Percentiles rank a stretch among this genome's conserved stretches.
phyloP scores from a whole-genome alignment of 2,113 vertebrate genomes.

The Bubo blakistoni region DNA sequence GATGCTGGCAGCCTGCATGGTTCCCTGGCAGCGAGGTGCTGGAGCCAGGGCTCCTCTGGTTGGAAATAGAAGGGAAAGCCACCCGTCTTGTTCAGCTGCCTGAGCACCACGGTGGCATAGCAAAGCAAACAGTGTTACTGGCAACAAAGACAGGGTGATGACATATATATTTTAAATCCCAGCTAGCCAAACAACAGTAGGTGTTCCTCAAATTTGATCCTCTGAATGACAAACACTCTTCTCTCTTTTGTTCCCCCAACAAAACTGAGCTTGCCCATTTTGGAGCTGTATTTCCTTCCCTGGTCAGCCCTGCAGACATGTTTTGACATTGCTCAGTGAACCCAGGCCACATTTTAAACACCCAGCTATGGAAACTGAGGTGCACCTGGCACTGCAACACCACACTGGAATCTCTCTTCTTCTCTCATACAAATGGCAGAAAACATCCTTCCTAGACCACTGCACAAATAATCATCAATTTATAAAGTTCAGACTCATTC shows the following conservation, averaged over 20 bases:
- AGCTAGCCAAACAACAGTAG: not conserved
- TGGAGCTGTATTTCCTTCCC: not conserved
- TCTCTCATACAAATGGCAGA: not conserved
- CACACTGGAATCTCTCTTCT: not conserved
- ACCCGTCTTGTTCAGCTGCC: accelerated
- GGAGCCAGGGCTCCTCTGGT: not conserved
- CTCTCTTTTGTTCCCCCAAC: not conserved
- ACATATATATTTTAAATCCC: not conserved
- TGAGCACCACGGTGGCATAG: not conserved
- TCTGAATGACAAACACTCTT: not conserved
- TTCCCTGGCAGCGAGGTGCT: not conserved
- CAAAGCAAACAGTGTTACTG: not conserved
- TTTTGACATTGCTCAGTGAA: not conserved
- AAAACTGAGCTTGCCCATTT: not conserved
- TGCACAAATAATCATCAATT: not conserved
- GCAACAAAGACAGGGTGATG: not conserved
- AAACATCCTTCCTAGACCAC: not conserved
- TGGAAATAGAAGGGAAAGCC: not conserved
- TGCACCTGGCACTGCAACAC: not conserved
- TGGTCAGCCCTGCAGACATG: not conserved
- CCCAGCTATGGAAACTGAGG: not conserved
- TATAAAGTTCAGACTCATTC: not conserved
- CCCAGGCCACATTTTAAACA: not conserved
- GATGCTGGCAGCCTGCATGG: not conserved
- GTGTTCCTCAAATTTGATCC: constrained; percentile 4